A percentile compares a stretch with the other conserved stretches of the same genome.
These are phyloP conservation scores for Nomia melanderi DNA, from an alignment of 1,140 invertebrate species.

Conservation along the genomic window DNA sequence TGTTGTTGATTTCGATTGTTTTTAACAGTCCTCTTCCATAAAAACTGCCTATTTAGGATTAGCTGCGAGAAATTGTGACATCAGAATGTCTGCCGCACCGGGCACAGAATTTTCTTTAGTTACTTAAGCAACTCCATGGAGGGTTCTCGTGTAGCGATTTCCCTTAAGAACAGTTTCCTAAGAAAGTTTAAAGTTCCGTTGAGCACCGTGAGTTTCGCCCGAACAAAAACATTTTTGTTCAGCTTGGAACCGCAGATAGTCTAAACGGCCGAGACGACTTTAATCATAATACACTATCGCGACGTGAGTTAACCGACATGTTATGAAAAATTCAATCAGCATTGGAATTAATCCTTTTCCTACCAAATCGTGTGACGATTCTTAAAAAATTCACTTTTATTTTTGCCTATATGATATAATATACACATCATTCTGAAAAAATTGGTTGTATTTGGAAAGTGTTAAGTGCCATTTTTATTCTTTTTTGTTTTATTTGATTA, in stretches of 20 bases:
- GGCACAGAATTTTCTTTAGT: slow-evolving; percentile 35
- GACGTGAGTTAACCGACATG: background rate
- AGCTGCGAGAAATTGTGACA: slow-evolving; percentile 11
- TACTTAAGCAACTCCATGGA: slow-evolving; percentile 30
- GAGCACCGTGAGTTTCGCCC: slow-evolving; percentile 21
- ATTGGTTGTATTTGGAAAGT: too few species aligned
- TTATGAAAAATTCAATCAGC: slow-evolving; percentile 37
- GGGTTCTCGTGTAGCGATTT: slow-evolving; percentile 30
- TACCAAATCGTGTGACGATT: too few species aligned
- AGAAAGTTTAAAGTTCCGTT: slow-evolving; percentile 46
- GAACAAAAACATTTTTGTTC: slow-evolving; percentile 46
- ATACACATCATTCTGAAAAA: too few species aligned
- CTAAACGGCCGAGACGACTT: slow-evolving; percentile 33
- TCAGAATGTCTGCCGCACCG: background rate
- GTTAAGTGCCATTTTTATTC: too few species aligned
- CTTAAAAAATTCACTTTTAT: too few species aligned
- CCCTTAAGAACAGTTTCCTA: slow-evolving; percentile 46
- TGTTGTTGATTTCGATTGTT: background rate
- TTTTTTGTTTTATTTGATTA: too few species aligned
- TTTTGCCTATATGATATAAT: too few species aligned
- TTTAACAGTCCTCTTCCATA: background rate
- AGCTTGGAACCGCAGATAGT: background rate
- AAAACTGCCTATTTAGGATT: slow-evolving; percentile 19
- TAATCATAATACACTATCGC: slow-evolving; percentile 36
- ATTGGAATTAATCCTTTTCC: slow-evolving; percentile 26